Percentiles rank a stretch among this genome's conserved stretches.
Evolutionary conservation across 1,140 invertebrate species (phyloP).

Genomic region (Euwallacea fornicatus): DNA sequence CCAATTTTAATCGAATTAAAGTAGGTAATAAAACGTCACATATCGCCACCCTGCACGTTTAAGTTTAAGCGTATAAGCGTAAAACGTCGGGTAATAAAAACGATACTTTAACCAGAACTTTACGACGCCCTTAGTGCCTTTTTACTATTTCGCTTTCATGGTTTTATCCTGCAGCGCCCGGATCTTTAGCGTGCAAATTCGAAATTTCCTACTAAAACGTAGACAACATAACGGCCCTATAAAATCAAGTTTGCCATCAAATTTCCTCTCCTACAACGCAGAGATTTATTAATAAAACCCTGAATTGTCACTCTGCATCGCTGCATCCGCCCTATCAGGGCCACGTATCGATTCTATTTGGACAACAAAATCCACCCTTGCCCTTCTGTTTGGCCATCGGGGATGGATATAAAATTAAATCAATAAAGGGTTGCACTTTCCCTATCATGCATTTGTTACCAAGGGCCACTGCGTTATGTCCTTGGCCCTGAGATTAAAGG

Average conservation of each 20-base stretch:
- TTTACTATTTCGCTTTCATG: slow-evolving; percentile 45
- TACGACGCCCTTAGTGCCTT: slow-evolving; percentile 45
- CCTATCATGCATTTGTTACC: slow-evolving; percentile 29
- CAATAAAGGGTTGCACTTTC: slow-evolving; percentile 32
- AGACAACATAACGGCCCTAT: slow-evolving; percentile 42
- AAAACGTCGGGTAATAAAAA: slow-evolving; percentile 44
- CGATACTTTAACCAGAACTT: slow-evolving; percentile 44
- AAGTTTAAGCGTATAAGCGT: slow-evolving; percentile 38
- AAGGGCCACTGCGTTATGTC: slow-evolving; percentile 15
- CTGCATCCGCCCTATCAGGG: too few relatives aligned
- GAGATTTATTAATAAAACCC: too few relatives aligned
- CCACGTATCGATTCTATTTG: slow-evolving; percentile 9
- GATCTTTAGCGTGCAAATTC: slow-evolving; percentile 43
- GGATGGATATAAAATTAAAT: slow-evolving; percentile 22
- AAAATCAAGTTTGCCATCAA: slow-evolving; percentile 43
- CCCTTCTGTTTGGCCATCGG: slow-evolving; percentile 7
- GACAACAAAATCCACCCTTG: slow-evolving; percentile 4
- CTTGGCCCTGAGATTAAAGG: slow-evolving; percentile 27
- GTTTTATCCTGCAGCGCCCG: slow-evolving; percentile 42
- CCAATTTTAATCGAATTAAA: slow-evolving; percentile 34
- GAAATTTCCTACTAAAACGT: slow-evolving; percentile 37
- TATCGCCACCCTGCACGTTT: slow-evolving; percentile 30
- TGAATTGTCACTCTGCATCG: too few relatives aligned
- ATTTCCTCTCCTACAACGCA: slow-evolving; percentile 5
- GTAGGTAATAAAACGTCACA: slow-evolving; percentile 22